Base-by-base conservation (phyloP, 2,888 invertebrate species). In the Petrophora chlorosata region DNA sequence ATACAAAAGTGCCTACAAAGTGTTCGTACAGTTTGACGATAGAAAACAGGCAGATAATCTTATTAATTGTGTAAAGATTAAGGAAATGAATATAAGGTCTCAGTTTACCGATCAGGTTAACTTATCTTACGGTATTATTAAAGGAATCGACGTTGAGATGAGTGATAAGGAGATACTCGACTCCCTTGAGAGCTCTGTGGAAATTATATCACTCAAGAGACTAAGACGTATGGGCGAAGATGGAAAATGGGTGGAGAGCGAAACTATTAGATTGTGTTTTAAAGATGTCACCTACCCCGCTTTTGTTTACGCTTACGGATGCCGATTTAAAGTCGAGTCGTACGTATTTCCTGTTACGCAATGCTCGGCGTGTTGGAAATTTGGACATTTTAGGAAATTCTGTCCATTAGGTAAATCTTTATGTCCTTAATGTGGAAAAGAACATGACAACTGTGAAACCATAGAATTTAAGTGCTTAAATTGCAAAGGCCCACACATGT, bases 271-370 rank as follows among this genome's bases (percentile, higher is more conserved):
- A 4, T 0, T 67, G 0, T 29, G 57, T 14, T 65, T 67, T 44
- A 53, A 53, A 25, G 53, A 50, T 5, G 3, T 38, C 7, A 14
- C 5, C 0, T 32, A 60, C 22, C 63, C 62, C 2, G 0, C 33
- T 0, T 33, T 47, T 33, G 29, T 65, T 0, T 51, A 34, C 16
- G 46, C 51, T 3, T 51, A 59, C 30, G 52, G 29, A 2, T 30
- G 50, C 3, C 43, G 56, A 2, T 40, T 58, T 2, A 57, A 53
- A 26, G 64, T 66, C 0, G 59, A 58, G 14, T 41, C 46, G 0
- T 61, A 58, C 16, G 33, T 50, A 0, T 63, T 62, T 16, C 59
- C 63, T 0, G 61, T 61, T 0, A 56, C 58, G 0, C 63, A 65
- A 8, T 64, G 61, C 32, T 51, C 54, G 0, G 34, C 43, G 2